These are phyloP conservation scores for Lampris incognitus DNA, from an alignment of 2,113 vertebrate genomes.

Conservation along the genomic window DNA sequence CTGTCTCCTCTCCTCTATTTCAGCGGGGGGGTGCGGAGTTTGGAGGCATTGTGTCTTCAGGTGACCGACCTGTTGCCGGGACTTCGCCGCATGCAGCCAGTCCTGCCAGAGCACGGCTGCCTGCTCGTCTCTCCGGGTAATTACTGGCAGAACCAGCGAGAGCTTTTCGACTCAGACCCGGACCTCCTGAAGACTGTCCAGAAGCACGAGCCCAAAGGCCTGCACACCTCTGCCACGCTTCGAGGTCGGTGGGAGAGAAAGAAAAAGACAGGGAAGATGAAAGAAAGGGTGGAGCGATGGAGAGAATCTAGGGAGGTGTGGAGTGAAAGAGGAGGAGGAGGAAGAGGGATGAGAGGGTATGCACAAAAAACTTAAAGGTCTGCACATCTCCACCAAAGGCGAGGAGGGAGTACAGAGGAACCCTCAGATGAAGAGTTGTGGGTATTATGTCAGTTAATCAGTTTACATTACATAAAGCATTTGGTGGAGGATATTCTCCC, in stretches of 20 bases:
- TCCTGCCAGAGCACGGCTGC: constrained; percentile 95
- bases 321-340: not conserved
- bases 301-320: not conserved
- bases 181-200: constrained; percentile 94
- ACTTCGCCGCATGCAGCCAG: constrained; percentile 86
- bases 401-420: no score
- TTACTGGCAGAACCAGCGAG: constrained; percentile 97
- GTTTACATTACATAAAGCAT: no score
- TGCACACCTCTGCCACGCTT: constrained; percentile 94
- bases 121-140: constrained; percentile 94
- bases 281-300: not conserved
- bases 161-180: constrained; percentile 90
- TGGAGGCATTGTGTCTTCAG: constrained; percentile 94
- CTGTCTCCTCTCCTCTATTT: not conserved
- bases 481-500: no score
- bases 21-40: constrained; percentile 86
- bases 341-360: no score
- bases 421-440: no score
- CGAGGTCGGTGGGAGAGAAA: constrained; percentile 82
- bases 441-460: no score
- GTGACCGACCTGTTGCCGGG: constrained; percentile 94
- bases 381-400: no score
- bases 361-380: no score
- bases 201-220: constrained; percentile 94
- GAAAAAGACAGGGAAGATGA: not conserved